Base-by-base conservation (phyloP, 2,797 vertebrate genomes). In the Telmatherina bonti region DNA sequence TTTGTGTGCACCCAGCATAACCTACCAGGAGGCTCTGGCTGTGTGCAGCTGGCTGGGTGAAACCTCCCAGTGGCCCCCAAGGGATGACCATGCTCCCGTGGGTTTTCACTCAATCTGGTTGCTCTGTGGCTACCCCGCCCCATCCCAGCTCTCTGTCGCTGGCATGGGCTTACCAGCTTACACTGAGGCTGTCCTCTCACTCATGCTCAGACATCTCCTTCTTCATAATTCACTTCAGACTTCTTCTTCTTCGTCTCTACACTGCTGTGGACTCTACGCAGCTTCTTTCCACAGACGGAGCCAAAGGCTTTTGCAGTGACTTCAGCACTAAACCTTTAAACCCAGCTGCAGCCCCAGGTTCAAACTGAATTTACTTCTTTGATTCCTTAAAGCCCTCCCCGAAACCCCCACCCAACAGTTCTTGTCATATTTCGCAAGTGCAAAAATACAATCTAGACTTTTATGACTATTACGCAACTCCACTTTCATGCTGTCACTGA, bases 11-110 rank as follows among this genome's bases (percentile, higher is more conserved):
- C 71, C 70, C 85, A 83, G 78, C 82, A 67, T 71, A 75, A 68
- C 71, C 85, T 85, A 93, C 91, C 92, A 92, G 90, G 90, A 91
- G 88, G 87, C 72, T 83, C 81, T 85, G 82, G 89, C 91, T 91
- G 89, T 92, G 89, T 93, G 91, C 92, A 94, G 90, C 93, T 94
- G 94, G 91, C 92, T 85, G 84, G 83, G 81, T 90, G 83, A 92
- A 89, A 89, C 91, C 85, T 91, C 85, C 77, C 70, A 77, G 80
- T 81, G 79, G 62, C 78, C 87, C 93, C 87, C 74, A 30, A 87
- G 92, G 91, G 90, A 92, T 62, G 69, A 73, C 72, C 74, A 66
- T 35, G 52, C 78, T 92, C 89, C 87, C 90, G 73, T 82, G 91
- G 88, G 87, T 84, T 83, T 83, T 53, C 66, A 71, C 78, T 89